These are phyloP conservation scores for Heliconius aoede DNA, from an alignment of 2,888 invertebrate species.

Conservation along the genomic window DNA sequence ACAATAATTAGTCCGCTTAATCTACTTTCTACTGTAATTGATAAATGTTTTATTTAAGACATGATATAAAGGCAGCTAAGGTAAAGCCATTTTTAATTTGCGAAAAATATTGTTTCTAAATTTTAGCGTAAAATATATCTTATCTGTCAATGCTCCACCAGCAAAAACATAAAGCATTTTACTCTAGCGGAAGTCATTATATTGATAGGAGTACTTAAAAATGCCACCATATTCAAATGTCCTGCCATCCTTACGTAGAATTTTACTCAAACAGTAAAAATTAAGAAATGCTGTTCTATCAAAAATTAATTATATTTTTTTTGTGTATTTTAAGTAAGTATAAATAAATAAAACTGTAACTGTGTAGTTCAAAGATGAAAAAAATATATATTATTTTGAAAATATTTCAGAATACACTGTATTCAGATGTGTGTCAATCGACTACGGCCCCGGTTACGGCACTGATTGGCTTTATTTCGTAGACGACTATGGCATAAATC, in stretches of 20 bases:
- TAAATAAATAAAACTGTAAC: background rate
- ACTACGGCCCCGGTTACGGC: constrained; percentile 67
- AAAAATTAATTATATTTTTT: background rate
- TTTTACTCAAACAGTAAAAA: background rate
- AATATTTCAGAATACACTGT: constrained; percentile 23
- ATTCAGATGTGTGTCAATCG: constrained; percentile 37
- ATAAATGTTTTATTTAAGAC: background rate
- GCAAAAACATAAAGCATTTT: constrained; percentile 5
- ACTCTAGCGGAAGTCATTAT: constrained; percentile 47
- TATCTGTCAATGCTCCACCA: constrained; percentile 5
- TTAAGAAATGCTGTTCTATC: constrained; percentile 6
- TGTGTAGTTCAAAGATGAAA: background rate
- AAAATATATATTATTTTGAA: background rate
- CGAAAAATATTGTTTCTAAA: background rate
- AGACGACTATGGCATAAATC: constrained; percentile 71
- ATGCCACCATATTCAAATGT: constrained; percentile 6
- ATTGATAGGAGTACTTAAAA: constrained; percentile 33
- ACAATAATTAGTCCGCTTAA: too few species aligned
- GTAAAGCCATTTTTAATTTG: background rate
- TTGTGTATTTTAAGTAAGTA: constrained; percentile 18
- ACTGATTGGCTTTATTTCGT: constrained; percentile 75
- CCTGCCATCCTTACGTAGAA: background rate
- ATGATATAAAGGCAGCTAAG: background rate
- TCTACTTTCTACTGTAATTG: too few species aligned
- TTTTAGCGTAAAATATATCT: background rate